Evolutionary conservation across 92 coral and sea anemone genomes (phyloP).

Genomic region (Paragorgia papillata): DNA sequence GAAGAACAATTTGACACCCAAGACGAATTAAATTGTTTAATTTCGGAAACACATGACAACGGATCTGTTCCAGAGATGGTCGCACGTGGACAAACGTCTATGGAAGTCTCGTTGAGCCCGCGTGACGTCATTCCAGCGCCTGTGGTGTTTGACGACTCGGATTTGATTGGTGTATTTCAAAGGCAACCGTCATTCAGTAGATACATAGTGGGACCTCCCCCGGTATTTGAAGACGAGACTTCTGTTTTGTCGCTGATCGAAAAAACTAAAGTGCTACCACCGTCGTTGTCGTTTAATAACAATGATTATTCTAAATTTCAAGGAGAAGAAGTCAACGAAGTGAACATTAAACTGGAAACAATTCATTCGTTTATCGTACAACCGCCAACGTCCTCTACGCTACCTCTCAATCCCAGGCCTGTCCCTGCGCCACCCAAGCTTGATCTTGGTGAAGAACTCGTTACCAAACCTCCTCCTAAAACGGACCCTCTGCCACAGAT

Average conservation of each 20-base stretch:
- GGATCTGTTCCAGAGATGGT: neutral
- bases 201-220: constrained; percentile 32
- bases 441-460: neutral
- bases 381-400: constrained; percentile 10
- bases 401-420: neutral
- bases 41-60: neutral
- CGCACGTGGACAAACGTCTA: neutral
- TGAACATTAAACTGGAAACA: constrained; percentile 7
- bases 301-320: neutral
- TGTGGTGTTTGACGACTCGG: constrained; percentile 16
- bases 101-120: neutral
- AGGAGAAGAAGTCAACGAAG: neutral
- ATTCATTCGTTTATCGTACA: constrained; percentile 15
- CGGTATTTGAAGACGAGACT: constrained; percentile 17
- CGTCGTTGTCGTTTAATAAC: constrained; percentile 17
- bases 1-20: neutral
- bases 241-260: constrained; percentile 19
- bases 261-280: constrained; percentile 27
- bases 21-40: neutral
- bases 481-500: neutral
- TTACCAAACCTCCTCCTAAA: neutral
- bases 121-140: constrained; percentile 31
- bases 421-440: constrained; percentile 13
- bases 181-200: constrained; percentile 30
- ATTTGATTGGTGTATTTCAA: neutral